phyloP scores from a whole-genome alignment of 2,888 invertebrate genomes.

The Agrochola circellaris region DNA sequence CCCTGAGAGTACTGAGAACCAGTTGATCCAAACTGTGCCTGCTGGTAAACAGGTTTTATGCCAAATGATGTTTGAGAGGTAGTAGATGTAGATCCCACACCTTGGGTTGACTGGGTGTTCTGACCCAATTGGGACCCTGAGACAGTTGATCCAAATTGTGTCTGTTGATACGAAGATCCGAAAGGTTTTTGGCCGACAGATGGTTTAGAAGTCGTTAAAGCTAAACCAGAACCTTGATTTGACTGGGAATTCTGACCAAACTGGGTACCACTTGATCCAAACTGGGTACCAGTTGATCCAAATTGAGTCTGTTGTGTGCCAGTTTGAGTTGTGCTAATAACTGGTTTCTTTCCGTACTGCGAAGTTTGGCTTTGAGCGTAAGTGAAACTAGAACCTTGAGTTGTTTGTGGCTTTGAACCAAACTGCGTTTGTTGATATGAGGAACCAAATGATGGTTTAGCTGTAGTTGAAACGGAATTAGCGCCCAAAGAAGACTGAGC shows the following conservation, averaged over 20 bases:
- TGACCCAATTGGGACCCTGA: constrained; percentile 17
- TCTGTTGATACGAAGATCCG: background rate
- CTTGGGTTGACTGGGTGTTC: constrained; percentile 9
- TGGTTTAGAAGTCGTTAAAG: background rate
- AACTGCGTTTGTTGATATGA: constrained; percentile 38
- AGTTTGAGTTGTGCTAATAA: constrained; percentile 1
- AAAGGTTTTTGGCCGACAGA: background rate
- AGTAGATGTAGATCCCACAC: constrained; percentile 4
- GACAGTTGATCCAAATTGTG: background rate
- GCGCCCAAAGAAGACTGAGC: constrained; percentile 1
- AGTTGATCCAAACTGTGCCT: constrained; percentile 6
- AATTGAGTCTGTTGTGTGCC: constrained; percentile 42
- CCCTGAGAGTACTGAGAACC: constrained; percentile 18
- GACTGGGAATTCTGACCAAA: background rate
- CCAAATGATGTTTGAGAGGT: constrained; percentile 4
- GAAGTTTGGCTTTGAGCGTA: constrained; percentile 9
- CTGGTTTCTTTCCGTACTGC: constrained; percentile 20
- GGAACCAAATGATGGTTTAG: constrained; percentile 15
- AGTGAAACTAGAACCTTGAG: constrained; percentile 10
- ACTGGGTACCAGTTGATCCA: constrained; percentile 10
- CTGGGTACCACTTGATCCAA: background rate
- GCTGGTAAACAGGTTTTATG: constrained; percentile 33
- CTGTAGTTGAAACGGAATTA: background rate
- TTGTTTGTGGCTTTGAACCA: background rate
- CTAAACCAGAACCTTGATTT: constrained; percentile 1